Evolutionary conservation across 1,140 invertebrate genomes (phyloP).

Genomic region (Centruroides vittatus): DNA sequence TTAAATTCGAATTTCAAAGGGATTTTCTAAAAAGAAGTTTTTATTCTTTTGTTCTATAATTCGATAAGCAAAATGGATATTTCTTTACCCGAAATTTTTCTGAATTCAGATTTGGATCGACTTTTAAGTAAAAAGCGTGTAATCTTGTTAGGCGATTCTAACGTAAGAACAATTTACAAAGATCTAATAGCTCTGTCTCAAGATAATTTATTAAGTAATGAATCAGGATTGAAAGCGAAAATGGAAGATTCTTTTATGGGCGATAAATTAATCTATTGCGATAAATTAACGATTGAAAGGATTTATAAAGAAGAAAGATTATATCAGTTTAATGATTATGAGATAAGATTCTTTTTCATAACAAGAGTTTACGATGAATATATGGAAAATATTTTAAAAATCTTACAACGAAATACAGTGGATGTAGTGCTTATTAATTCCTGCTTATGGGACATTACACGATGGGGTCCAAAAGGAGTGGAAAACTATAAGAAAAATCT

Average conservation of each 20-base stretch:
- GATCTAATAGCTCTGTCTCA: conserved; percentile 29
- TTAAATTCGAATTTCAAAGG: too few species aligned
- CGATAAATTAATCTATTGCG: conserved; percentile 27
- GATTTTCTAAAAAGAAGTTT: too few species aligned
- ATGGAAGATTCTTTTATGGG: conserved; percentile 25
- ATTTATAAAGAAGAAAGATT: conserved; percentile 28
- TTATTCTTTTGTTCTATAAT: too few species aligned
- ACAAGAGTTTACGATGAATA: conserved; percentile 31
- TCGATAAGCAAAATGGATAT: too few species aligned
- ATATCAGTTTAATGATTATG: conserved; percentile 13
- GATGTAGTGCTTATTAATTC: conserved; percentile 37
- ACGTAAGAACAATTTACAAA: conserved; percentile 30
- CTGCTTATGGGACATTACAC: conserved; percentile 36
- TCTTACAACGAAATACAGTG: conserved; percentile 23
- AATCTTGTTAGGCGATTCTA: conserved; percentile 9
- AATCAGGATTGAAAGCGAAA: conserved; percentile 20
- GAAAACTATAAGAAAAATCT: conserved; percentile 33
- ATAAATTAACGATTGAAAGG: conserved; percentile 26
- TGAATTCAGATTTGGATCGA: not conserved
- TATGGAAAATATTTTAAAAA: conserved; percentile 26
- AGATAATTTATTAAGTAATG: conserved; percentile 21
- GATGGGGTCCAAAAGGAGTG: conserved; percentile 33
- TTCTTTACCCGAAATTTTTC: not conserved
- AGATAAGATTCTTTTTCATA: conserved; percentile 30
- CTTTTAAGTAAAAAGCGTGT: not conserved